Evolutionary conservation across 2,797 vertebrate genomes (phyloP).

Genomic region (Pitangus sulphuratus): DNA sequence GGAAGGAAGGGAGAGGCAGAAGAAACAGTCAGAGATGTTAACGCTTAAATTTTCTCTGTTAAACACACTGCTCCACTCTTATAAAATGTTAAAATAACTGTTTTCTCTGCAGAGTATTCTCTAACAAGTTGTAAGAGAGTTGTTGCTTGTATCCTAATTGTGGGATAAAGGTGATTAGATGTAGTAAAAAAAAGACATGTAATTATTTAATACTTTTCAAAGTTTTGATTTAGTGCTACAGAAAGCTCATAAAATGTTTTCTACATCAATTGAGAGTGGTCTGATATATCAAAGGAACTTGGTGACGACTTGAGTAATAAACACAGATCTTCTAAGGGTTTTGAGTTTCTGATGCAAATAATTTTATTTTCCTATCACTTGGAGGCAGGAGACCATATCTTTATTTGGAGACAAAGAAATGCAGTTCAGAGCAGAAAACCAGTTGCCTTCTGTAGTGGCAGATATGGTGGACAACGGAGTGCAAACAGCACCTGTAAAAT

Average conservation of each 20-base stretch:
- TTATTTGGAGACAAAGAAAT: background rate
- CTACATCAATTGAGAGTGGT: background rate
- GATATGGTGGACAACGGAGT: background rate
- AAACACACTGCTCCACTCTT: background rate
- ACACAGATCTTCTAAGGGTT: background rate
- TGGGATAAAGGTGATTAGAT: background rate
- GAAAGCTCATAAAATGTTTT: background rate
- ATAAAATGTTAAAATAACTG: background rate
- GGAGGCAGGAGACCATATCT: background rate
- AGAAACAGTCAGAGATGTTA: background rate
- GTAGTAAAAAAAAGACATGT: background rate
- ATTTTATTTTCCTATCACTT: background rate
- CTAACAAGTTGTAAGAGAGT: background rate
- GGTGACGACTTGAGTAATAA: background rate
- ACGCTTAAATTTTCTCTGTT: background rate
- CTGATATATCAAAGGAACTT: background rate
- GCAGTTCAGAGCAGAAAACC: background rate
- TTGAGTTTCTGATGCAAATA: background rate
- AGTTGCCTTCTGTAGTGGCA: background rate
- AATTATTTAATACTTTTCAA: background rate
- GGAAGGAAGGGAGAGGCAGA: background rate
- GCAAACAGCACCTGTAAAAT: background rate
- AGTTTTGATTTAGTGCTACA: background rate
- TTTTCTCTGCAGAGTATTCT: background rate
- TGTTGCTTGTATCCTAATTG: background rate